Evolutionary conservation across 2,888 invertebrate genomes (phyloP).

Genomic region (Polyommatus iphigenia): DNA sequence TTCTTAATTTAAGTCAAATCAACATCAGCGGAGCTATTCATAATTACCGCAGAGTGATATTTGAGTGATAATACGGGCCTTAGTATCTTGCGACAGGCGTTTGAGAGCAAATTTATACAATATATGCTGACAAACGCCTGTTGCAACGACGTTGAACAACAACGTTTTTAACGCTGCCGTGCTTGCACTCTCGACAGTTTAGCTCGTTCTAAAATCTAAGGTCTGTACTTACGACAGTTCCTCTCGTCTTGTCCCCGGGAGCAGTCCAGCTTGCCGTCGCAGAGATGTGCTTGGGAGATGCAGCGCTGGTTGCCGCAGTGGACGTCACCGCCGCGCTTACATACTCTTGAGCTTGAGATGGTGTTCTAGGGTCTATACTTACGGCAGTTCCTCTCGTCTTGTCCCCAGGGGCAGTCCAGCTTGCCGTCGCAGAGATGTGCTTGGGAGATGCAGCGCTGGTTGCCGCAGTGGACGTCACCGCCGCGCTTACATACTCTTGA

Average conservation of each 20-base stretch:
- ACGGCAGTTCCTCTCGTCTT: slow-evolving; percentile 93
- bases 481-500: slow-evolving; percentile 84
- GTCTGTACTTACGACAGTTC: slow-evolving; percentile 86
- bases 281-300: slow-evolving; percentile 88
- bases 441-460: slow-evolving; percentile 87
- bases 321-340: slow-evolving; percentile 83
- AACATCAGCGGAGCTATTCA: too few relatives aligned
- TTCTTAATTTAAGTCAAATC: too few relatives aligned
- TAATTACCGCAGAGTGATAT: too few relatives aligned
- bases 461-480: slow-evolving; percentile 89
- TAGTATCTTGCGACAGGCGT: too few relatives aligned
- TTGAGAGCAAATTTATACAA: too few relatives aligned
- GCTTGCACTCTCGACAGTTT: too few relatives aligned
- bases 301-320: slow-evolving; percentile 90
- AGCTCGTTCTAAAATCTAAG: neutral
- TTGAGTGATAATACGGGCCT: too few relatives aligned
- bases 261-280: slow-evolving; percentile 89
- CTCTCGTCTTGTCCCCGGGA: slow-evolving; percentile 93
- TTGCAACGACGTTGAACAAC: too few relatives aligned
- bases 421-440: slow-evolving; percentile 90
- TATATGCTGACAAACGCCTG: too few relatives aligned
- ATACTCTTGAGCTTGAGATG: slow-evolving; percentile 84
- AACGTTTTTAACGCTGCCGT: too few relatives aligned
- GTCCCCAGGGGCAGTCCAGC: slow-evolving; percentile 90
- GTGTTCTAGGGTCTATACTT: slow-evolving; percentile 79